Evolutionary conservation across 2,113 vertebrate species (phyloP).

Genomic region (Gadus macrocephalus): DNA sequence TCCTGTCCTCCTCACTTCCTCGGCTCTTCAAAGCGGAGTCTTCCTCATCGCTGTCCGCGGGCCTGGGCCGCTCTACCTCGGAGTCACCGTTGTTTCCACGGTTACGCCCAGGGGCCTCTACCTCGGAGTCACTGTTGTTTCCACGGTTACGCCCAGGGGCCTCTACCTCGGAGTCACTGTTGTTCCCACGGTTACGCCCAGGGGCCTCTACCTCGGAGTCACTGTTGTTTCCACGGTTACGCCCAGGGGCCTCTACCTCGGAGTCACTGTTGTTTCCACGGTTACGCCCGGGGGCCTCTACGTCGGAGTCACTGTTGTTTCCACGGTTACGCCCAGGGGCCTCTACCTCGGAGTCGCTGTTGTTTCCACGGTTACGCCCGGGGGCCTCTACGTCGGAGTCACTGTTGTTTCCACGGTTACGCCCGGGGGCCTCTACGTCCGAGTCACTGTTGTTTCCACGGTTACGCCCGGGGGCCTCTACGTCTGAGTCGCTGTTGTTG

Average conservation of each 20-base stretch:
- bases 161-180: conserved; percentile 52
- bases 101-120: too few relatives aligned
- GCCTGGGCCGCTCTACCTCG: conserved; percentile 39
- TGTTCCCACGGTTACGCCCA: background rate
- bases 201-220: conserved; percentile 49
- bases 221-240: conserved; percentile 26
- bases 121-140: conserved; percentile 5
- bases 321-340: conserved; percentile 35
- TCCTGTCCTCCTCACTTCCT: conserved; percentile 27
- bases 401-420: too few relatives aligned
- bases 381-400: too few relatives aligned
- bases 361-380: too few relatives aligned
- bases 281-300: conserved; percentile 27
- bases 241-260: conserved; percentile 10
- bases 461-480: background rate
- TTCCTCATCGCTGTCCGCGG: conserved; percentile 71
- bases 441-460: conserved; percentile 51
- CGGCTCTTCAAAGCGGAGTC: conserved; percentile 26
- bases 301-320: conserved; percentile 63
- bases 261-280: conserved; percentile 26
- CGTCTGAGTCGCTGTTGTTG: conserved; percentile 30
- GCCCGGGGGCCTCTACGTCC: conserved; percentile 23
- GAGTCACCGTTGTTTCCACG: too few relatives aligned
- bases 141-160: background rate
- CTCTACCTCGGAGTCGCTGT: too few relatives aligned